phyloP scores from a whole-genome alignment of 2,888 invertebrate genomes.

The Sarcophaga subvicina region DNA sequence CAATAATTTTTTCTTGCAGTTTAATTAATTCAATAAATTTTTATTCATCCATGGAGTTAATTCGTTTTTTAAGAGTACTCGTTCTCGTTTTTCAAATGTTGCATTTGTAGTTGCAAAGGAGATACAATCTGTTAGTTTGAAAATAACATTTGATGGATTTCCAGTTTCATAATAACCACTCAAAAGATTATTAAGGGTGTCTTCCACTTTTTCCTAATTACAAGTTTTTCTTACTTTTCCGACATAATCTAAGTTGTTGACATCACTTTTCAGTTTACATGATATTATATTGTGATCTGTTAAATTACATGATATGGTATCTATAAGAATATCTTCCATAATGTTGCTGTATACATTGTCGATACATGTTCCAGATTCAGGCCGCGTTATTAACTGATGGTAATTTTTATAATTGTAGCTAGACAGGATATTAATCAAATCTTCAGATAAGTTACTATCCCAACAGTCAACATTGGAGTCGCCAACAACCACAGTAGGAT shows the following conservation, averaged over 20 bases:
- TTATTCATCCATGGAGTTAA: too few relatives aligned
- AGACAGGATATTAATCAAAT: neutral
- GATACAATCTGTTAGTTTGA: neutral
- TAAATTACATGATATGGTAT: neutral
- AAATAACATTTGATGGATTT: neutral
- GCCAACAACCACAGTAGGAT: neutral
- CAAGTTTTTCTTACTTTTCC: neutral
- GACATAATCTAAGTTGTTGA: neutral
- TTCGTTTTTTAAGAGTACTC: neutral
- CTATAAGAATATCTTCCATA: neutral
- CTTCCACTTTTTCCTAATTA: neutral
- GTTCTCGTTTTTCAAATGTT: neutral
- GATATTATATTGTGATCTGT: neutral
- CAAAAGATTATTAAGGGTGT: neutral
- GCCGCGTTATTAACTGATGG: neutral
- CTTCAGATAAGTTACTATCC: neutral
- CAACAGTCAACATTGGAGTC: neutral
- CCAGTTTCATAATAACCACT: neutral
- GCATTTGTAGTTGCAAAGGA: neutral
- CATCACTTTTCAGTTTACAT: neutral
- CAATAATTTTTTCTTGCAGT: neutral
- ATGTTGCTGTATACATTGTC: neutral
- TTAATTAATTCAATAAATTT: neutral
- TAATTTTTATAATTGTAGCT: neutral
- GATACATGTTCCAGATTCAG: constrained; percentile 8